phyloP scores from a whole-genome alignment of 2,888 invertebrate genomes.

The Alviniconcha strummeri region DNA sequence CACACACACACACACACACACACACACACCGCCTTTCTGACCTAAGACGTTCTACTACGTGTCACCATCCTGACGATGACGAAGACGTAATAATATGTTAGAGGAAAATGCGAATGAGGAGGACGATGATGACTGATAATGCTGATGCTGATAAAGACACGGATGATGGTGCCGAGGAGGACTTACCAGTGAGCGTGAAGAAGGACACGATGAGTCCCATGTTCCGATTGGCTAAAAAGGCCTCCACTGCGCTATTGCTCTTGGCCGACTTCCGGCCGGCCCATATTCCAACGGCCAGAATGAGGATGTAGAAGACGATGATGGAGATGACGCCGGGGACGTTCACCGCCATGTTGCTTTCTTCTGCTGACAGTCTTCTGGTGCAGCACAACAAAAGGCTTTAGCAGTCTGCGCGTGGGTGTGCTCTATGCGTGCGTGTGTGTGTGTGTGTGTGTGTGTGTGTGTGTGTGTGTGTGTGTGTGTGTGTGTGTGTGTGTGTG shows the following conservation, averaged over 20 bases:
- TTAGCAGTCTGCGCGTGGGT: background rate
- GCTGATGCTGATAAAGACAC: background rate
- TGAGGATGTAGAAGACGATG: conserved; percentile 94
- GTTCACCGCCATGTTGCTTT: conserved; percentile 72
- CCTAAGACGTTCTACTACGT: too few species aligned
- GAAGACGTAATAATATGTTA: background rate
- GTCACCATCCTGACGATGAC: background rate
- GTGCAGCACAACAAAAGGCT: background rate
- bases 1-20: conserved; percentile 11
- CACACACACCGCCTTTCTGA: background rate
- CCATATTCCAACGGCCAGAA: conserved; percentile 96
- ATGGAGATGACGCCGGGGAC: conserved; percentile 93
- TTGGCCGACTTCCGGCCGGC: conserved; percentile 90
- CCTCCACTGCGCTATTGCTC: conserved; percentile 83
- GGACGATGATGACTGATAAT: background rate
- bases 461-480: background rate
- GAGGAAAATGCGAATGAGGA: background rate
- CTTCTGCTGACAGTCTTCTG: background rate
- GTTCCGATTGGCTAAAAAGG: conserved; percentile 97
- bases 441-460: background rate
- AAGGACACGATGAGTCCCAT: conserved; percentile 96
- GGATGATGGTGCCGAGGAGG: background rate
- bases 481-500: background rate
- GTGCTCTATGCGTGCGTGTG: background rate
- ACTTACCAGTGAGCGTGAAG: conserved; percentile 96